phyloP scores from a whole-genome alignment of 1,140 invertebrate genomes.

The Venustaconcha ellipsiformis region DNA sequence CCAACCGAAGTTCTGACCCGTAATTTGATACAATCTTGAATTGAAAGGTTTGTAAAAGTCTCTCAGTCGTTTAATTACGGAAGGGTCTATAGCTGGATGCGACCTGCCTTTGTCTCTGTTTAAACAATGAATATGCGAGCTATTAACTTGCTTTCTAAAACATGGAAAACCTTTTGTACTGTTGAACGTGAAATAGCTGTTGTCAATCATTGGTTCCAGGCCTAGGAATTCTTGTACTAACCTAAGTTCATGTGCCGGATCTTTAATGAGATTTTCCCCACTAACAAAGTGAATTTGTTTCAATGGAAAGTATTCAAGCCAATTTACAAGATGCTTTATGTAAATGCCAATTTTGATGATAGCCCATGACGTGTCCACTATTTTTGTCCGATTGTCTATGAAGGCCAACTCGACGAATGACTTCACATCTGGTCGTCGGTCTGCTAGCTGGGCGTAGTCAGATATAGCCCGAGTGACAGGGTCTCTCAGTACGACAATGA shows the following conservation, averaged over 20 bases:
- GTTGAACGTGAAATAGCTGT: conserved; percentile 95
- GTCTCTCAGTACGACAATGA: conserved; percentile 91
- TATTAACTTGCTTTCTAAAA: conserved; percentile 81
- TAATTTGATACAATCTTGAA: conserved; percentile 89
- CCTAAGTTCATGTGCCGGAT: conserved; percentile 88
- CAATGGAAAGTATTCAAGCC: conserved; percentile 87
- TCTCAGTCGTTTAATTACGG: conserved; percentile 80
- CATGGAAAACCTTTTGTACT: conserved; percentile 95
- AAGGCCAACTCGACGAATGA: conserved; percentile 86
- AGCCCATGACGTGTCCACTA: conserved; percentile 88
- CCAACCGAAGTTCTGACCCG: conserved; percentile 72
- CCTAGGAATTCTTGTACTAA: conserved; percentile 89
- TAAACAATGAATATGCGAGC: conserved; percentile 86
- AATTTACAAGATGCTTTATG: conserved; percentile 83
- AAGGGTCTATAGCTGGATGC: conserved; percentile 84
- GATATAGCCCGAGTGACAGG: conserved; percentile 93
- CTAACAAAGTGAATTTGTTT: conserved; percentile 89
- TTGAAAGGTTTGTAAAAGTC: conserved; percentile 95
- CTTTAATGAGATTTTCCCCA: conserved; percentile 87
- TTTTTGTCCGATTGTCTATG: conserved; percentile 73
- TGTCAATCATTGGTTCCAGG: conserved; percentile 84
- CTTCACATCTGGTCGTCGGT: conserved; percentile 71
- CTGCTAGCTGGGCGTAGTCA: conserved; percentile 84
- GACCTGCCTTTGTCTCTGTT: conserved; percentile 93
- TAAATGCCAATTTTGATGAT: conserved; percentile 91